Evolutionary conservation across 1,140 invertebrate species (phyloP).

Genomic region (Leptinotarsa lineolata): DNA sequence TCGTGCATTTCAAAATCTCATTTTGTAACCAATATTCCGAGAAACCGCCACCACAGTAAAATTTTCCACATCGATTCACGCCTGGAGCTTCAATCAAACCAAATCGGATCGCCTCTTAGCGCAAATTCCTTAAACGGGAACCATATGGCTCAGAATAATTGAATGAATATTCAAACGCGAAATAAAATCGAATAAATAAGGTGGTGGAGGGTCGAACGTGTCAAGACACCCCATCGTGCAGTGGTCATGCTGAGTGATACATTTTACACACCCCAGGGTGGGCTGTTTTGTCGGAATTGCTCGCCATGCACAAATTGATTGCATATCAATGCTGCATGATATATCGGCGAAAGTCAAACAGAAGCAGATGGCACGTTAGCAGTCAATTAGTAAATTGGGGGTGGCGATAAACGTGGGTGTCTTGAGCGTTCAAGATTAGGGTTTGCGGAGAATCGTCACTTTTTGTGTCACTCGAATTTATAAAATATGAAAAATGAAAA

Average conservation of each 20-base stretch:
- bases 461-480: no score
- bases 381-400: slow-evolving; percentile 21
- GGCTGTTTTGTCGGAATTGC: slow-evolving; percentile 15
- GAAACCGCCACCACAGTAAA: no score
- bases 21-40: no score
- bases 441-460: no score
- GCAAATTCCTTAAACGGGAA: slow-evolving; percentile 20
- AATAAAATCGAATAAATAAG: slow-evolving; percentile 12
- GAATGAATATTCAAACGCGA: slow-evolving; percentile 22
- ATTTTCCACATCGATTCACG: no score
- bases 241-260: slow-evolving; percentile 33
- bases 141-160: slow-evolving; percentile 24
- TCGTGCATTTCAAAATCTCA: no score
- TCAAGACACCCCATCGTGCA: not conserved
- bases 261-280: slow-evolving; percentile 21
- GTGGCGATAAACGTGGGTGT: not conserved
- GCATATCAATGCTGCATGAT: slow-evolving; percentile 30
- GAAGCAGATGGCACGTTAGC: slow-evolving; percentile 27
- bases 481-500: no score
- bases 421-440: no score
- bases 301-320: slow-evolving; percentile 33
- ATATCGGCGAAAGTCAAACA: slow-evolving; percentile 26
- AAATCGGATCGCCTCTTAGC: slow-evolving; percentile 1
- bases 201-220: slow-evolving; percentile 2
- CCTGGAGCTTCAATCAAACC: not conserved